phyloP scores from a whole-genome alignment of 1,140 invertebrate genomes.

The Drosophila elegans region DNA sequence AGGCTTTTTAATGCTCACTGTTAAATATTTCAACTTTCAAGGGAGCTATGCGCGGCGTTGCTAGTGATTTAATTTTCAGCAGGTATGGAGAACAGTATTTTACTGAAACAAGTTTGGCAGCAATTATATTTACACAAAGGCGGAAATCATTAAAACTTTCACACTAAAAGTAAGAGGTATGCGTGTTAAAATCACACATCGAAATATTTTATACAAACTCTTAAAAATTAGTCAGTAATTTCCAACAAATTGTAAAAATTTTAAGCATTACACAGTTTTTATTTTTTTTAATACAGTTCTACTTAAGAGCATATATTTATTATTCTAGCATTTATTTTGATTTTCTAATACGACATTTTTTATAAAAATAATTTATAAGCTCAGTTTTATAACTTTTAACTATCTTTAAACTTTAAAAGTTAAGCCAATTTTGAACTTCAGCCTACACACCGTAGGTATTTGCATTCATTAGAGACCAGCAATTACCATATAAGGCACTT shows the following conservation, averaged over 20 bases:
- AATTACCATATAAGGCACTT: conserved; percentile 61
- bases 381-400: neutral
- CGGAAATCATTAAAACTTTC: neutral
- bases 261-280: too few species aligned
- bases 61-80: neutral
- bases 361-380: too few species aligned
- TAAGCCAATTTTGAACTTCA: conserved; percentile 15
- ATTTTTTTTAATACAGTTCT: too few species aligned
- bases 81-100: neutral
- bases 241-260: too few species aligned
- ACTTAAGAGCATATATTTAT: neutral
- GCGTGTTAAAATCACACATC: too few species aligned
- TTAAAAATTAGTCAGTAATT: too few species aligned
- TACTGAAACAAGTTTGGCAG: neutral
- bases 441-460: conserved; percentile 21
- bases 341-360: neutral
- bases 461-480: conserved; percentile 49
- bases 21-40: conserved; percentile 30
- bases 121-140: neutral
- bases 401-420: neutral
- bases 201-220: too few species aligned
- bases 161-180: too few species aligned
- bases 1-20: conserved; percentile 21
- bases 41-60: neutral
- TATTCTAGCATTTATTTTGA: neutral